Percentiles rank a stretch among this genome's conserved stretches.
Evolutionary conservation across 2,113 vertebrate genomes (phyloP).

Genomic region (Melozone crissalis): DNA sequence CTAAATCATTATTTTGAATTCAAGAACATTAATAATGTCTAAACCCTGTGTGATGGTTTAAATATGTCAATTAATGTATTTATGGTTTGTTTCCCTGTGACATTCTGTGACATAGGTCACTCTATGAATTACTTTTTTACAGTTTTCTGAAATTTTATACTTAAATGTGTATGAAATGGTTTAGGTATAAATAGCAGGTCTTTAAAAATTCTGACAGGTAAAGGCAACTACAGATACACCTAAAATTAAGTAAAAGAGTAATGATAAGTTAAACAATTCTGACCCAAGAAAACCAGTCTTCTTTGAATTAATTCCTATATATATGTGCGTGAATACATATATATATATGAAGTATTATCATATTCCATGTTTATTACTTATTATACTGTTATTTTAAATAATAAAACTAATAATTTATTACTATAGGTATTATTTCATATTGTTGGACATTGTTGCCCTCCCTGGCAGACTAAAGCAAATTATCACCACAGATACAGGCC

Average conservation of each 20-base stretch:
- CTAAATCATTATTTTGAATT: neutral
- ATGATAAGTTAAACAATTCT: neutral
- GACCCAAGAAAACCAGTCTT: neutral
- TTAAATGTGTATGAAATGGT: neutral
- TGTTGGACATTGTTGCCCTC: accelerated
- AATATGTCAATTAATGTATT: neutral
- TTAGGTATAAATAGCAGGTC: neutral
- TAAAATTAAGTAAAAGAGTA: neutral
- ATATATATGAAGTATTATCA: neutral
- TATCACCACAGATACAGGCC: neutral
- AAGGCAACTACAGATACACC: neutral
- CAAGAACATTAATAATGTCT: neutral
- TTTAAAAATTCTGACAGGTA: neutral
- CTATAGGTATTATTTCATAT: neutral
- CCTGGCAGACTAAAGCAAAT: neutral
- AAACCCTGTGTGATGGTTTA: neutral
- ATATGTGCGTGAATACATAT: neutral
- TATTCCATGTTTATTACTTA: neutral
- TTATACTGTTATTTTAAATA: neutral
- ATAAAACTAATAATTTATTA: neutral
- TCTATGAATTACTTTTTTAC: neutral
- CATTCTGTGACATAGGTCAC: neutral
- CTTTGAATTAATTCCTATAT: neutral
- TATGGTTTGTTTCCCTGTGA: neutral
- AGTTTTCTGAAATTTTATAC: neutral